Base-by-base conservation (phyloP, 2,797 vertebrate species). In the Halcyon smyrnensis region DNA sequence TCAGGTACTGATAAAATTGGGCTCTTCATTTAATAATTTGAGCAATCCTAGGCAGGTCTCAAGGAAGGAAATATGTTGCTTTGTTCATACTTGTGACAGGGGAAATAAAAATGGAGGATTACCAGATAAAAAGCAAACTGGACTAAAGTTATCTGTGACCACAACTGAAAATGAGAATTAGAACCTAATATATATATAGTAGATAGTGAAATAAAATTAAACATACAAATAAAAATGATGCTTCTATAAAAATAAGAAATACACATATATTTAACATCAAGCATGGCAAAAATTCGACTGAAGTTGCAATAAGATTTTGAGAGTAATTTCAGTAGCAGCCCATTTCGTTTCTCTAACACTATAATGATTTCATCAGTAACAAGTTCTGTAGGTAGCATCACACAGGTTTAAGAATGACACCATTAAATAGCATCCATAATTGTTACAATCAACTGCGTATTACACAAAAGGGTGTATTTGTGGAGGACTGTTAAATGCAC, bases 361-460 rank as follows among this genome's bases (percentile, higher is more conserved):
- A 34, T 87, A 95, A 94, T 88, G 92, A 91, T 96, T 95, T 95
- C 69, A 95, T 91, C 92, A 92, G 82, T 69, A 89, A 87, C 69
- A 88, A 93, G 90, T 89, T 69, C 84, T 95, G 93, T 63, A 89
- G 94, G 76, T 68, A 95, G 65, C 75, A 95, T 77, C 93, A 79
- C 63, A 71, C 46, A 89, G 34, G 59, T 90, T 95, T 96, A 94
- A 92, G 68, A 92, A 94, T 53, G 74, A 48, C 89, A 93, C 56
- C 77, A 94, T 87, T 96, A 94, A 95, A 87, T 59, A 69, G 88
- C 65, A 90, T 93, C 90, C 57, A 87, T 91, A 95, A 94, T 65
- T 89, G 39, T 90, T 95, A 85, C 92, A 67, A 92, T 95, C 89
- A 95, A 85, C 73, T 78, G 65, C 78, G 41, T 81, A 81, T 80